Evolutionary conservation across 2,113 vertebrate genomes (phyloP), one percentile per base, ranked within the genome.

Genomic region (Heliornis fulica): DNA sequence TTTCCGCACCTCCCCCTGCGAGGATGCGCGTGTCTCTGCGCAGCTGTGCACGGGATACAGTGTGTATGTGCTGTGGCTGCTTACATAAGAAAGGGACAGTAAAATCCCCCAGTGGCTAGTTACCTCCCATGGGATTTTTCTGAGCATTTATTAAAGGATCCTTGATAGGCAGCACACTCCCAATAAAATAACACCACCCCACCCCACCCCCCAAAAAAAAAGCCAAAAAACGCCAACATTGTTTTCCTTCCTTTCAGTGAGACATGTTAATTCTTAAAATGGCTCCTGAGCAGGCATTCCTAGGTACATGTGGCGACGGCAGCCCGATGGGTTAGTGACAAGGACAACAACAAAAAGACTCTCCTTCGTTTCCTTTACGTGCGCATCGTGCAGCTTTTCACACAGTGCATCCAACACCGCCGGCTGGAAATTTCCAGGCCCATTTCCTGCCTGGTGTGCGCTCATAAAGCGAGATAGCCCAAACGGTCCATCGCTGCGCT

Each of bases 351-450:
- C 25, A 6, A 51, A 93, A 89, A 69, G 36, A 48, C 76, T 95
- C 64, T 89, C 79, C 74, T 80, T 94, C 84, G 9, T 97, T 95
- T 95, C 92, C 84, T 91, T 93, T 83, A 75, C 90, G 87, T 83
- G 93, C 92, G 87, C 63, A 59, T 83, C 16, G 53, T 85, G 93
- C 93, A 88, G 93, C 68, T 97, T 97, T 94, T 82, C 65, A 76
- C 95, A 83, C 75, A 46, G 83, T 74, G 93, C 93, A 97, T 96
- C 90, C 86, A 91, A 94, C 91, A 83, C 40, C 4, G 20, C 93
- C 15, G 83, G 81, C 93, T 96, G 91, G 94, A 97, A 94, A 96
- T 97, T 96, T 96, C 81, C 93, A 96, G 94, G 94, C 89, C 93
- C 50, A 23, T 95, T 97, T 97, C 97, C 94, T 97, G 90, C 92